Evolutionary conservation across 2,888 invertebrate species (phyloP), one percentile per base, ranked within the genome.

Genomic region (Amaurobius ferox): DNA sequence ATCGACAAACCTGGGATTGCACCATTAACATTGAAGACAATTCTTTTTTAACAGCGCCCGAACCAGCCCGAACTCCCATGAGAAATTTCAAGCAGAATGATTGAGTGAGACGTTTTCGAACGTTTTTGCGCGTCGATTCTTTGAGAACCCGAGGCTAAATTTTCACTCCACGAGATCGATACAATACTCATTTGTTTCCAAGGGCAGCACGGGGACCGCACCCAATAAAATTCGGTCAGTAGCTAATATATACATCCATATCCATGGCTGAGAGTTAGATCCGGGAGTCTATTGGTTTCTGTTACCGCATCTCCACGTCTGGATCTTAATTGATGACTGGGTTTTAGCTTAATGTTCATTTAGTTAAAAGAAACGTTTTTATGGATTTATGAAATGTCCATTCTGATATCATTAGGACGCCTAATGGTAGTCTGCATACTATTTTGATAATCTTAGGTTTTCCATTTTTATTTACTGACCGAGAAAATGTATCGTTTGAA

Each of bases 141-240:
- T n/a, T 1, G 83, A 72, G 72, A 68, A 64, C 29, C 26, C 28
- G 62, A 28, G 55, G 67, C 48, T 66, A 62, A 68, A 74, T 62
- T 55, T 19, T 70, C 48, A 6, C 23, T 67, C 16, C 7, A 0
- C 23, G 16, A 35, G 26, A 80, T 80, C 80, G 72, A 80, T 80
- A 66, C 26, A 28, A 61, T 70, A 61, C 74, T 74, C 81, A 76
- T 81, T 81, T 81, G 35, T 55, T 55, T 23, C 55, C 77, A 85
- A 85, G 83, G 83, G 35, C 83, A 39, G 23, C 6, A 19, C 32
- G 11, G 19, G 1, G 72, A 77, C 83, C 77, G 71, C 83, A 30
- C 83, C 83, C 81, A 70, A 11, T 23, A 26, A 30, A 85, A 72
- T 77, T 72, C 77, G 77, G 83, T 77, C 72, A 77, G 61, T 40